These are phyloP conservation scores for Eupithecia inturbata DNA, from an alignment of 2,888 invertebrate species.

Conservation along the genomic window DNA sequence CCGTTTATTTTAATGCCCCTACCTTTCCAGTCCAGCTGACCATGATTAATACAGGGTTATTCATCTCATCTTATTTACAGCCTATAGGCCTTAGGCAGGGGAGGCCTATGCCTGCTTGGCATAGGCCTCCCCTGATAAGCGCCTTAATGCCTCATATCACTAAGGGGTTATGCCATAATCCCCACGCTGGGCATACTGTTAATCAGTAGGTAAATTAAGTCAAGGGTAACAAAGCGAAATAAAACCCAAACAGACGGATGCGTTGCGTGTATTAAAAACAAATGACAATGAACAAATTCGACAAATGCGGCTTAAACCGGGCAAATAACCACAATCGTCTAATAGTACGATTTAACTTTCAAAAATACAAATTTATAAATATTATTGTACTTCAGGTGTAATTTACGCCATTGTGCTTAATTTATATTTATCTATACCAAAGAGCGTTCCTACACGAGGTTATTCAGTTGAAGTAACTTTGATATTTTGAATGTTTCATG, in stretches of 20 bases:
- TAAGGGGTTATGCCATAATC: too few species aligned
- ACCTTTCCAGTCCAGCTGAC: too few species aligned
- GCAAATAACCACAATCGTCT: constrained; percentile 7
- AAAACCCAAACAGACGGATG: constrained; percentile 18
- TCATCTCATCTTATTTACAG: too few species aligned
- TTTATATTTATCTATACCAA: constrained; percentile 4
- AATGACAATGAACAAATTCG: constrained; percentile 20
- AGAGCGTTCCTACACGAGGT: not conserved
- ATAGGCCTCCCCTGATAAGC: too few species aligned
- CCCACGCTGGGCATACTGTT: too few species aligned
- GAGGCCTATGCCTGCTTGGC: too few species aligned
- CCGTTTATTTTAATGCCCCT: too few species aligned
- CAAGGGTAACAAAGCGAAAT: constrained; percentile 3
- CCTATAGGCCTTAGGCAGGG: too few species aligned
- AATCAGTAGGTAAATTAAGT: too few species aligned
- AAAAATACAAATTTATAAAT: constrained; percentile 36
- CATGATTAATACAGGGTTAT: too few species aligned
- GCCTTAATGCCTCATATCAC: too few species aligned
- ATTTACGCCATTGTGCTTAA: constrained; percentile 23
- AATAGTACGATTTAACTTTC: constrained; percentile 17
- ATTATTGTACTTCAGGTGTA: constrained; percentile 36
- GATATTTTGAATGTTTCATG: too few species aligned
- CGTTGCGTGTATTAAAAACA: constrained; percentile 33
- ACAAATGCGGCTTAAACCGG: constrained; percentile 11
- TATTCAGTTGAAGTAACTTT: not conserved